Base-by-base conservation (phyloP, 64 coral and sea anemone species). In the Catalaphyllia jardinei region DNA sequence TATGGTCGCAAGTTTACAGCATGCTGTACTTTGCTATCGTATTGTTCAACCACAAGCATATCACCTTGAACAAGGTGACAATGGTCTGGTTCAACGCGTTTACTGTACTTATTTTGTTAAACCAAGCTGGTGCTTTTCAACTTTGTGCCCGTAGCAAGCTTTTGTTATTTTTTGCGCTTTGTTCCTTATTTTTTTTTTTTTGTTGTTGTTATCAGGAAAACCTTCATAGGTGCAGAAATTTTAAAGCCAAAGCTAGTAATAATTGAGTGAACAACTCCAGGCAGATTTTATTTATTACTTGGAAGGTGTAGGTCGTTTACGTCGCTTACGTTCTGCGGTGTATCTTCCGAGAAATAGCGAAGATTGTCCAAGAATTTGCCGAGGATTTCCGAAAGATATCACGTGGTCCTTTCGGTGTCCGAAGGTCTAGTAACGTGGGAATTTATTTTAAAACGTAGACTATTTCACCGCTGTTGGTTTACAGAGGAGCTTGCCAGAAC, bases 221-320 rank as follows among this genome's bases (percentile, higher is more conserved):
- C 1, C 65, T 19, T 17, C 16, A 30, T 4, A 1, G 42, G 33
- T 22, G 38, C 14, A 42, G 17, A 78, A 78, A 24, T 22, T 63
- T 82, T 0, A 60, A 31, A 60, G 28, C 27, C 55, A 7, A 67
- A 39, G 4, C 19, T 9, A 14, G 61, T 57, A 27, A 24, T 29
- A 80, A 31, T 4, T 19, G 55, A 8, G 60, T 46, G 4, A 46
- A 54, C 13, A 55, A 55, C 42, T 13, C 60, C 46, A 19, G 29
- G 63, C 80, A 64, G 50, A 83, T 39, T 65, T 83, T 83, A 50
- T 85, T 85, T 85, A 85, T 69, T 85, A 49, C 19, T 85, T 25
- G 17, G 5, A 77, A 49, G 61, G 52, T 17, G 1, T 31, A 28
- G 52, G 30, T 60, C 78, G 7, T 80, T 76, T 49, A 39, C 13